Evolutionary conservation across 2,113 vertebrate species (phyloP).

Genomic region (Actenoides lindsayi): DNA sequence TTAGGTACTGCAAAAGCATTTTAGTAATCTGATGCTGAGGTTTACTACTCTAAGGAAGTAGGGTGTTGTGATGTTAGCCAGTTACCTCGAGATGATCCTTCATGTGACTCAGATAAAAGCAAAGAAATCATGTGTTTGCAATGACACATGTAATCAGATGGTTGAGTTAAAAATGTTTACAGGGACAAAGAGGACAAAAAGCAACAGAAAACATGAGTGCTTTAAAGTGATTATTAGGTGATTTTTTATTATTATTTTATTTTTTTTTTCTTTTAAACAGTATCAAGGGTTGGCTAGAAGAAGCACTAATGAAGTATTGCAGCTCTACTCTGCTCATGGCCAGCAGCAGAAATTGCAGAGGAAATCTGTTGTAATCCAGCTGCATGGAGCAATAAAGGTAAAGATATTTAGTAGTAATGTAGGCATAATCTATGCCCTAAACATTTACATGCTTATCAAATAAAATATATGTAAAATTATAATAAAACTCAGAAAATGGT

Average conservation of each 20-base stretch:
- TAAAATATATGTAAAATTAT: not conserved
- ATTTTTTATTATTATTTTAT: not conserved
- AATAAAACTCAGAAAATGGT: not conserved
- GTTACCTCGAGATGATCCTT: not conserved
- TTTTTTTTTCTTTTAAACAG: not conserved
- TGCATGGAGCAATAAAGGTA: slow-evolving; percentile 57
- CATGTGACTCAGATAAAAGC: not conserved
- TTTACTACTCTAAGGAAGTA: not conserved
- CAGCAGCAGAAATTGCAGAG: not conserved
- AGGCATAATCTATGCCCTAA: not conserved
- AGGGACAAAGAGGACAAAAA: not conserved
- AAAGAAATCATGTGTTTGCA: not conserved
- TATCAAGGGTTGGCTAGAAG: not conserved
- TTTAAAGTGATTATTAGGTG: not conserved
- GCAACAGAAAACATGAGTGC: not conserved
- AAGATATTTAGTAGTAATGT: not conserved
- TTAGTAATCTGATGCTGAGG: not conserved
- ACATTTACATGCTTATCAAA: not conserved
- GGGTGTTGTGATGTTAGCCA: not conserved
- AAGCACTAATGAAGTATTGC: not conserved
- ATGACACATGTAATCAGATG: not conserved
- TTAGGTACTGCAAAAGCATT: not conserved
- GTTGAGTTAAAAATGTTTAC: not conserved
- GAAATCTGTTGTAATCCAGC: not conserved
- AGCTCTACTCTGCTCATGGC: not conserved